Evolutionary conservation across 2,113 vertebrate genomes (phyloP), one percentile per base, ranked within the genome.

Genomic region (Stigmatopora argus): DNA sequence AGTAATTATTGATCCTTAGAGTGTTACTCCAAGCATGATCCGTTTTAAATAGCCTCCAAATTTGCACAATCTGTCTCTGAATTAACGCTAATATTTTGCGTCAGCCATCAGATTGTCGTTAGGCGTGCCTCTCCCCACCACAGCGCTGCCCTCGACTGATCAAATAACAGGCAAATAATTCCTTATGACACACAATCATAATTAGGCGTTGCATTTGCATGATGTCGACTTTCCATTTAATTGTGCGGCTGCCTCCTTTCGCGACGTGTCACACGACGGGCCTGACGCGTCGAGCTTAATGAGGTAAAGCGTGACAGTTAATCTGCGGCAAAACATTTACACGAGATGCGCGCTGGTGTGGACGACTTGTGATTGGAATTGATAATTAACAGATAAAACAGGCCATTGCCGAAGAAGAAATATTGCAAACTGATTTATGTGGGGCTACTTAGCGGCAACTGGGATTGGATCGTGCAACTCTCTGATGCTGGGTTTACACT

Each of bases 241-340:
- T 31, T 15, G 53, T 55, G 21, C 26, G 53, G 53, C 23, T 26
- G 53, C 23, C 53, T 55, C 53, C 21, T 15, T 55, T 55, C 23
- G 2, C 53, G 26, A 26, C 13, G 53, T 31, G 53, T 55, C 53
- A 31, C 12, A 26, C 53, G 14, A 26, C 2, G 13, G 5, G 23
- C 21, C 23, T 26, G 53, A 55, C 53, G 26, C 21, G 12, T 15
- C 13, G 21, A 26, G 21, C n/a, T 55, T 55, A 55, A 55, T 55
- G 53, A 55, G 53, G 53, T 55, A 14, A 55, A 55, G 53, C 53
- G 21, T 55, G 53, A 55, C 53, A 55, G 52, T 26, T 53, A 53
- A 55, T 55, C 23, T 55, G 23, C 23, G 23, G 21, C 53, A 55
- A 55, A 55, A 55, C 21, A 31, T 55, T 55, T 55, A 55, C 53